Base-by-base conservation (phyloP, 2,888 invertebrate species). In the Spodoptera littoralis region DNA sequence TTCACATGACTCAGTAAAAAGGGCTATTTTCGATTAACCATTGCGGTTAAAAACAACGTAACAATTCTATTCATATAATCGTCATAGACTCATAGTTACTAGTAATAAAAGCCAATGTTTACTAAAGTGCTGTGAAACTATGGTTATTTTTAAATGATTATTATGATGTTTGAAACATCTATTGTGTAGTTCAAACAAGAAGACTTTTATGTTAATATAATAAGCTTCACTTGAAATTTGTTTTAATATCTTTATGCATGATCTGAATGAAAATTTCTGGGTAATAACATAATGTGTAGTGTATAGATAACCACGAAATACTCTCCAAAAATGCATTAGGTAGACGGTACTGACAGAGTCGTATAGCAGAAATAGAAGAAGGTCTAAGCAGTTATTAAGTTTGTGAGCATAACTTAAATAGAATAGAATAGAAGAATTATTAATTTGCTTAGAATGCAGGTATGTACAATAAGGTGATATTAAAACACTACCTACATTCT, bases 1-100 rank as follows among this genome's bases (percentile, higher is more conserved):
- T 52, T 63, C 46, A 66, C 63, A 70, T 76, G 75, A 74, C 55
- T 75, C 73, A 72, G 54, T 56, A 47, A 48, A 61, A 71, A 60
- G 60, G 51, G 60, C 58, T 74, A 77, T 70, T 69, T 56, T 27
- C 74, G 63, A 79, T 68, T 67, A 50, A 65, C 60, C 27, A 27
- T 61, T 79, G 73, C 43, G 73, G 75, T 77, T 73, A 48, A 60
- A 63, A 56, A 62, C 49, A 41, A 47, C 59, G 56, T 47, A 64
- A 56, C 55, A 54, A 54, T n/a, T 36, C 36, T 36, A 60, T 22
- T 30, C 22, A 27, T 61, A 53, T 61, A 53, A 61, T 49, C 12
- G 48, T 70, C 61, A 74, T n/a, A n/a, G n/a, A n/a, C n/a, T n/a
- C n/a, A n/a, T 54, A 44, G 73, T 65, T 60, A 45, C 47, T 24